Percentiles rank a stretch among this genome's conserved stretches.
phyloP scores from a whole-genome alignment of 2,797 vertebrate species.

The Pempheris klunzingeri region DNA sequence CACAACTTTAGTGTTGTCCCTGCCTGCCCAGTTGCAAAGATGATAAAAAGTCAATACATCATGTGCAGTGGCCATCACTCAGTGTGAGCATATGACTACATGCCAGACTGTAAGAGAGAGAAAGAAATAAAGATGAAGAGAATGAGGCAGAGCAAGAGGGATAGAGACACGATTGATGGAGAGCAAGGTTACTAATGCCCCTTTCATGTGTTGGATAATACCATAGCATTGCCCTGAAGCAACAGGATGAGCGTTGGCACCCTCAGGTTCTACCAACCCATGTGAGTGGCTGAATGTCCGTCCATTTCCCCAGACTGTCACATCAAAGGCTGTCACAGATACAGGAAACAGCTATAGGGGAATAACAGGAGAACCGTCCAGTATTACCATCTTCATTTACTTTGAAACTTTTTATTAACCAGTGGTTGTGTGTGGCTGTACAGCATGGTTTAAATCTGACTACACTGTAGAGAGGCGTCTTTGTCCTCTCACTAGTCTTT shows the following conservation, averaged over 20 bases:
- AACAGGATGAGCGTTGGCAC: constrained; percentile 36
- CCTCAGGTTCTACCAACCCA: constrained; percentile 44
- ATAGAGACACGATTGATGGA: constrained; percentile 48
- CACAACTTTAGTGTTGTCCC: constrained; percentile 38
- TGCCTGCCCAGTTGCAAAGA: constrained; percentile 52
- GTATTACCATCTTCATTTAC: constrained; percentile 1
- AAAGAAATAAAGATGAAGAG: constrained; percentile 20
- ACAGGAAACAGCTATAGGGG: constrained; percentile 43
- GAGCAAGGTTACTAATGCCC: constrained; percentile 55
- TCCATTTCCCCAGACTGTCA: constrained; percentile 53
- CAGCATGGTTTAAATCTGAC: constrained; percentile 13
- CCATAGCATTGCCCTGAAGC: constrained; percentile 40
- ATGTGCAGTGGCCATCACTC: constrained; percentile 49
- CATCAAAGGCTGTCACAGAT: constrained; percentile 60
- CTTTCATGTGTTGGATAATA: constrained; percentile 59
- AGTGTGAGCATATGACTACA: constrained; percentile 29
- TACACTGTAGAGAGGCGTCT: background rate
- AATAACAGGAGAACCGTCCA: constrained; percentile 27
- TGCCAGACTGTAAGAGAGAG: constrained; percentile 7
- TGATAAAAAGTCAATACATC: constrained; percentile 62
- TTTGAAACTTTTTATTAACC: constrained; percentile 33
- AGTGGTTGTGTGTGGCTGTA: constrained; percentile 5
- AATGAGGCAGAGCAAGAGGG: constrained; percentile 9
- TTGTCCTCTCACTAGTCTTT: background rate
- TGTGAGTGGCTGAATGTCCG: constrained; percentile 46